A percentile compares a stretch with the other conserved stretches of the same genome.
Evolutionary conservation across 2,888 invertebrate species (phyloP).

Genomic region (Lasioglossum oenotherae): DNA sequence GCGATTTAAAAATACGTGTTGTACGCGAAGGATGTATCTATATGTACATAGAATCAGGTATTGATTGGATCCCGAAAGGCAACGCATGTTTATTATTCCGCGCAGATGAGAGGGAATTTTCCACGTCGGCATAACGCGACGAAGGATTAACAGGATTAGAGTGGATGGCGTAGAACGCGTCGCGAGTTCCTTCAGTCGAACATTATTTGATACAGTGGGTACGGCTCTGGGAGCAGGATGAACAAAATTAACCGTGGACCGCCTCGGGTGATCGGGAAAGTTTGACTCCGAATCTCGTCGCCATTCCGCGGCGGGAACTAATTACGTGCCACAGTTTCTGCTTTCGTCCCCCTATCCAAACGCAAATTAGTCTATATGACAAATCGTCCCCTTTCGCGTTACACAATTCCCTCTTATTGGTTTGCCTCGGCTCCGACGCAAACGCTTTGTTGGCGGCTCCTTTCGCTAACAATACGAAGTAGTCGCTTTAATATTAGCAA

Average conservation of each 20-base stretch:
- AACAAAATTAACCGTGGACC: conserved; percentile 65
- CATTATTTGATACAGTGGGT: conserved; percentile 35
- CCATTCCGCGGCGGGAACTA: conserved; percentile 64
- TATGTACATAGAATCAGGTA: neutral
- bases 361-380: conserved; percentile 30
- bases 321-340: conserved; percentile 59
- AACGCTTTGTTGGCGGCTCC: conserved; percentile 23
- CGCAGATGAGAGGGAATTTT: neutral
- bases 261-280: conserved; percentile 65
- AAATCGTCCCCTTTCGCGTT: conserved; percentile 35
- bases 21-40: too few species aligned
- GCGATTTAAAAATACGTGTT: too few species aligned
- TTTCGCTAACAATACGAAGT: neutral
- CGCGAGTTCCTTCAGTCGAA: conserved; percentile 30
- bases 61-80: neutral
- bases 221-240: conserved; percentile 33
- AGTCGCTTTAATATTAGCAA: neutral
- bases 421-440: conserved; percentile 56
- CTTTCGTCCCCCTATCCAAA: conserved; percentile 42
- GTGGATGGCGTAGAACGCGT: conserved; percentile 3
- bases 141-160: conserved; percentile 40
- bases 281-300: conserved; percentile 21
- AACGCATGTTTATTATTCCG: neutral
- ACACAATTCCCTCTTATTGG: conserved; percentile 35
- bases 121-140: neutral